phyloP scores from a whole-genome alignment of 2,113 vertebrate genomes.

The Manacus vitellinus region DNA sequence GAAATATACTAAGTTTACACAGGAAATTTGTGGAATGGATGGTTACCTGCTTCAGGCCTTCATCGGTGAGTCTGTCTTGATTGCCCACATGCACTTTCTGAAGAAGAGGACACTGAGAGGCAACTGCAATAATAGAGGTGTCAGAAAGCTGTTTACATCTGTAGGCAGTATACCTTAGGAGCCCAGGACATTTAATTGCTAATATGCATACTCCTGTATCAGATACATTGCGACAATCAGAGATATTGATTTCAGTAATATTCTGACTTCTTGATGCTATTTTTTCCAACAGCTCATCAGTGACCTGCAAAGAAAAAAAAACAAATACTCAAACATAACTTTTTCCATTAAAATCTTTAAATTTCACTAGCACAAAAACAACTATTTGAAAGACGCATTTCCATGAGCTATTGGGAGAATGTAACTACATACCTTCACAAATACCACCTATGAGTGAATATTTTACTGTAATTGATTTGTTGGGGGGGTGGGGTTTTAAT shows the following conservation, averaged over 20 bases:
- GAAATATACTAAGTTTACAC: neutral
- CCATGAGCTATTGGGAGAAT: neutral
- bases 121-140: slow-evolving; percentile 87
- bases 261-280: slow-evolving; percentile 95
- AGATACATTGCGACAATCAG: slow-evolving; percentile 93
- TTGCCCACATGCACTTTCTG: slow-evolving; percentile 96
- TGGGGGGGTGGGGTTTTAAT: neutral
- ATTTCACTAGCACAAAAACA: neutral
- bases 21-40: neutral
- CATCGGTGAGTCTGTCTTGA: slow-evolving; percentile 95
- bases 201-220: slow-evolving; percentile 90
- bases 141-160: slow-evolving; percentile 97
- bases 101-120: slow-evolving; percentile 90
- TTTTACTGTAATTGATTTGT: neutral
- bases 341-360: neutral
- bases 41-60: slow-evolving; percentile 90
- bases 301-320: slow-evolving; percentile 80
- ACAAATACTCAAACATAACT: neutral
- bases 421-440: neutral
- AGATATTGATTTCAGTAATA: slow-evolving; percentile 96
- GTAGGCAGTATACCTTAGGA: slow-evolving; percentile 93
- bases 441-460: neutral
- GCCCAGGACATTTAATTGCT: slow-evolving; percentile 90
- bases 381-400: neutral
- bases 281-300: slow-evolving; percentile 92